Evolutionary conservation across 1,140 invertebrate genomes (phyloP).

Genomic region (Triops cancriformis): DNA sequence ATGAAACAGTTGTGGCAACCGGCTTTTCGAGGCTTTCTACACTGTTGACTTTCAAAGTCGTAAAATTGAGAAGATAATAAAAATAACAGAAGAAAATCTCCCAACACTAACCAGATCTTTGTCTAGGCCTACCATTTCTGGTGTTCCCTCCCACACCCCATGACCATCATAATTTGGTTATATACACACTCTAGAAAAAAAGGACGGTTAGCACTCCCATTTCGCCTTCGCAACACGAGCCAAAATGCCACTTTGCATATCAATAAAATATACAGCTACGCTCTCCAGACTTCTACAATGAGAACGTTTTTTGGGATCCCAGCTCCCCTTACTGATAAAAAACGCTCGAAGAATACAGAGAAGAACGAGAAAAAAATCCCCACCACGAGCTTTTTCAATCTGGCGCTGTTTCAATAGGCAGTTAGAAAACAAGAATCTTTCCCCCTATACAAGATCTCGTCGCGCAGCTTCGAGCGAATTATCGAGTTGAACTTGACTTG

Average conservation of each 20-base stretch:
- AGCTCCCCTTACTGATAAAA: background rate
- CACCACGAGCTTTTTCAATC: slow-evolving; percentile 12
- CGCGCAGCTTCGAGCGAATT: background rate
- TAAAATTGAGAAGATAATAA: no score
- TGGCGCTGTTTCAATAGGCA: background rate
- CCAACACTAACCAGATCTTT: no score
- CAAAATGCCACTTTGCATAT: background rate
- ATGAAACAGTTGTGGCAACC: no score
- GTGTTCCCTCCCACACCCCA: no score
- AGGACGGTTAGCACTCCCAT: background rate
- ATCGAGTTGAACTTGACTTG: background rate
- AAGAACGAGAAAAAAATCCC: background rate
- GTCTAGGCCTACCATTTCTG: no score
- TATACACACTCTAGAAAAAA: background rate
- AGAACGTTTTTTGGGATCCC: background rate
- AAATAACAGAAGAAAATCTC: no score
- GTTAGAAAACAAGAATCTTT: slow-evolving; percentile 15
- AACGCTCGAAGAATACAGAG: background rate
- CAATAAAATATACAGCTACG: background rate
- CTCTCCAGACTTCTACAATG: background rate
- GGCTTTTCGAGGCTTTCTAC: no score
- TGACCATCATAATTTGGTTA: no score
- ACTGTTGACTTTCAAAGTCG: no score
- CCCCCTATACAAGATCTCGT: background rate
- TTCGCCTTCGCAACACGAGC: background rate